Evolutionary conservation across 2,888 invertebrate species (phyloP).

Genomic region (Sminthurinus aureus): DNA sequence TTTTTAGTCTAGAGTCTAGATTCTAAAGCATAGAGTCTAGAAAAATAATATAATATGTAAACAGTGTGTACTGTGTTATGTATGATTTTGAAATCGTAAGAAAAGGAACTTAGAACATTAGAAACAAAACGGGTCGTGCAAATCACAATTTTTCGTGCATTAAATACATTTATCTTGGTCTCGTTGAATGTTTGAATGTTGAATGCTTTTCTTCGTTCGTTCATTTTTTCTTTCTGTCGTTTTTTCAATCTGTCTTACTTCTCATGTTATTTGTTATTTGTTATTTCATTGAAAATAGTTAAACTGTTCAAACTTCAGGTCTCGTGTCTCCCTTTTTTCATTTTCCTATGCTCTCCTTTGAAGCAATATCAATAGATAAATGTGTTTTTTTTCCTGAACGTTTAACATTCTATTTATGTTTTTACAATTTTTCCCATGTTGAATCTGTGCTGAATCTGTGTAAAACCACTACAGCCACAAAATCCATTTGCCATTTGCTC

Average conservation of each 20-base stretch:
- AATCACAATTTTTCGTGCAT: conserved; percentile 18
- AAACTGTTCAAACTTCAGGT: not conserved
- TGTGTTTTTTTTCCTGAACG: too few species aligned
- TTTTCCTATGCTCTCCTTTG: too few species aligned
- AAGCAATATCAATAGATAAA: too few species aligned
- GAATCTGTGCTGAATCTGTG: too few species aligned
- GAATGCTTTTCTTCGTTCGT: not conserved
- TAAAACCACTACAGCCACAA: too few species aligned
- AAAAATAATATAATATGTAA: not conserved
- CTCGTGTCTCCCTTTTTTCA: too few species aligned
- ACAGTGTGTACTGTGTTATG: not conserved
- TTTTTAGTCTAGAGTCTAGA: not conserved
- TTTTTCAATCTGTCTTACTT: not conserved
- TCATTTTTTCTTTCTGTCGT: not conserved
- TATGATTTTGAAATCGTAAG: too few species aligned
- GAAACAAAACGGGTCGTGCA: conserved; percentile 28
- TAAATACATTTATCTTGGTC: conserved; percentile 17
- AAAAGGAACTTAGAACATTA: not conserved
- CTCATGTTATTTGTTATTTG: not conserved
- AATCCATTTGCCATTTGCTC: too few species aligned
- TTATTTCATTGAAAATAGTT: not conserved
- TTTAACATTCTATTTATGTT: too few species aligned
- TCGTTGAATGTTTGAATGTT: conserved; percentile 1
- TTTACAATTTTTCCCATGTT: too few species aligned
- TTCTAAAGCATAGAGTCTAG: not conserved